Conservation (phyloP, 2,888 invertebrate species). For the Drosophila rubida region DNA sequence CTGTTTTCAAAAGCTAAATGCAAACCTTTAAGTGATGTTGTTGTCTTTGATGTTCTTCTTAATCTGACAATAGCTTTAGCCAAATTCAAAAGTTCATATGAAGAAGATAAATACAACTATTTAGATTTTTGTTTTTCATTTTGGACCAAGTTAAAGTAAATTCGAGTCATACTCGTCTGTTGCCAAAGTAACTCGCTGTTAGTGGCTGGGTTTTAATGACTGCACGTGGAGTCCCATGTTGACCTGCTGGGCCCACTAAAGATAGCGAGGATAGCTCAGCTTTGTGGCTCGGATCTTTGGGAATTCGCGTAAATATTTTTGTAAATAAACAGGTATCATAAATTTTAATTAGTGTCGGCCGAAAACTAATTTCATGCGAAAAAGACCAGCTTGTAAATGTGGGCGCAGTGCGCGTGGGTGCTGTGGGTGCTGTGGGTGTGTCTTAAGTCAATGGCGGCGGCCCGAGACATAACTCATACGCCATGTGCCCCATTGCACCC, state of each 20-base stretch:
- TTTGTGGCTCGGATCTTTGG: slow-evolving; percentile 36
- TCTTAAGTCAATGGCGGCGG: slow-evolving; percentile 52
- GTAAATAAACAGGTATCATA: slow-evolving; percentile 78
- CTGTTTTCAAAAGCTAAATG: no score
- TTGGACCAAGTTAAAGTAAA: not conserved
- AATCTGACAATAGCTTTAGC: no score
- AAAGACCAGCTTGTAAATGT: slow-evolving; percentile 44
- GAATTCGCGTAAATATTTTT: slow-evolving; percentile 58
- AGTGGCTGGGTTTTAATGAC: slow-evolving; percentile 3
- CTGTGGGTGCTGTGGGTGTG: slow-evolving; percentile 50
- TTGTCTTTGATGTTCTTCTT: no score
- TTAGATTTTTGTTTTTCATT: not conserved
- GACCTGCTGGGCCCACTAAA: not conserved
- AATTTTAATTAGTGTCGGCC: slow-evolving; percentile 80
- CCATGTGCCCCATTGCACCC: slow-evolving; percentile 47
- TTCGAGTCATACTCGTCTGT: not conserved
- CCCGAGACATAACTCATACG: slow-evolving; percentile 52
- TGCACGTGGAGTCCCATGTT: not conserved
- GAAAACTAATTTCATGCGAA: slow-evolving; percentile 76
- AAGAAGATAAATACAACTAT: not conserved
- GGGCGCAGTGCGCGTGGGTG: slow-evolving; percentile 22
- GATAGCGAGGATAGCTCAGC: not conserved
- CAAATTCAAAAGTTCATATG: not conserved
- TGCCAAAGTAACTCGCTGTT: not conserved
- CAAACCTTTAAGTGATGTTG: no score